Evolutionary conservation across 2,113 vertebrate species (phyloP).

Genomic region (Odobenus rosmarus): DNA sequence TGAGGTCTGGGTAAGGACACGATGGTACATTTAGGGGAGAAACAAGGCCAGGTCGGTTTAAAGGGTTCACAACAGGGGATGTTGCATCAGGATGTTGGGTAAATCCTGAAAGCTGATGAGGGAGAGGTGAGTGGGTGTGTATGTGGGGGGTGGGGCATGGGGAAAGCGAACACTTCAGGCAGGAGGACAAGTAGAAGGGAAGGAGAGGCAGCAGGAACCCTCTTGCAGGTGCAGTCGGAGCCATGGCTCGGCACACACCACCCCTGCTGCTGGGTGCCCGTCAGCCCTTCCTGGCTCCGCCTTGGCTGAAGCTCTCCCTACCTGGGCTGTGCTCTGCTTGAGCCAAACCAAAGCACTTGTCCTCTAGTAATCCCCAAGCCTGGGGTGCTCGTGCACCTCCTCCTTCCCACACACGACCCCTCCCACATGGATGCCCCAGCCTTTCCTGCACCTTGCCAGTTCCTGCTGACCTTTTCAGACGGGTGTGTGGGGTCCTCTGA

Average conservation of each 20-base stretch:
- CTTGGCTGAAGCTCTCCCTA: not conserved
- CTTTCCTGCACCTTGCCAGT: accelerated
- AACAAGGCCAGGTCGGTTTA: not conserved
- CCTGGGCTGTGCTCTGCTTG: not conserved
- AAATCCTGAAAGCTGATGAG: not conserved
- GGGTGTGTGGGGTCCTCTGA: not conserved
- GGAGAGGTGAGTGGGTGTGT: not conserved
- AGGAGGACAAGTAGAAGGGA: not conserved
- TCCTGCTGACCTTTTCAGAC: too few species aligned
- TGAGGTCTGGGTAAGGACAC: not conserved
- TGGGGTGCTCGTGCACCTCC: accelerated
- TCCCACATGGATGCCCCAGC: not conserved
- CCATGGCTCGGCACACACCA: accelerated
- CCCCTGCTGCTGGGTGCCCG: too few species aligned
- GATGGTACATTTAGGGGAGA: accelerated
- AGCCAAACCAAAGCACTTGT: not conserved
- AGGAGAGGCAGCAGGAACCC: not conserved
- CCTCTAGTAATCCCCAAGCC: too few species aligned
- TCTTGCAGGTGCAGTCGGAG: accelerated
- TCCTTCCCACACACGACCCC: not conserved
- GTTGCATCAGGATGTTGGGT: accelerated
- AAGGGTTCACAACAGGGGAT: not conserved
- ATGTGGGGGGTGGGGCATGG: too few species aligned
- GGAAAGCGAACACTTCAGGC: not conserved
- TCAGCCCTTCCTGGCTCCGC: accelerated